Base-by-base conservation (phyloP, 2,888 invertebrate genomes). In the Drosophila bunnanda region DNA sequence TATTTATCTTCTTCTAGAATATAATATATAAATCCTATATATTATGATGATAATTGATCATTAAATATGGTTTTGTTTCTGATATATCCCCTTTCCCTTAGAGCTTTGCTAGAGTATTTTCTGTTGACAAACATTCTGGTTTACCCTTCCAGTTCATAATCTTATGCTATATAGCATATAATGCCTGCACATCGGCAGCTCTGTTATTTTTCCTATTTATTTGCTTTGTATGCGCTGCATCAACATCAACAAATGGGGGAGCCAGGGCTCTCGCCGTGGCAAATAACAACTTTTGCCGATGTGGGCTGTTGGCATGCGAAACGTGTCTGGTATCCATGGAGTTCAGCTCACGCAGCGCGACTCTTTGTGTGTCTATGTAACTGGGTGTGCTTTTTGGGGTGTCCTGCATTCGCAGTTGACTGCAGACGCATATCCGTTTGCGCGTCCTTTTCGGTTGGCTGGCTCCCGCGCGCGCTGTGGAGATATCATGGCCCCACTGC, bases 341-440 rank as follows among this genome's bases (percentile, higher is more conserved):
- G 39, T 34, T 52, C 50, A 55, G 28, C 58, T 50, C 41, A 58
- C 38, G 57, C 52, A 46, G 52, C 20, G 72, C 41, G 10, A 8
- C 25, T 41, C 39, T 50, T 38, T 61, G 12, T 64, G 39, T 17
- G 22, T 48, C 20, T 48, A 30, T 61, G 10, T 61, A 58, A 13
- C 17, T 56, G 68, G 41, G 67, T 52, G 46, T 54, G 65, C 48
- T 17, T 32, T 34, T 52, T 34, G 50, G 64, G 48, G 50, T 46
- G 57, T 74, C 58, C 69, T 79, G 82, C 75, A 82, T 77, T 79
- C 73, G 56, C 79, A 75, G 82, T 79, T 75, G 79, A 82, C 65
- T 82, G 74, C 86, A 85, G 72, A 85, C 86, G 82, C 88, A 85
- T 79, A 77, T 88, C 84, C 76, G 70, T 71, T 74, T 64, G 65